phyloP scores from a whole-genome alignment of 2,113 vertebrate genomes.

The Tragelaphus scriptus region DNA sequence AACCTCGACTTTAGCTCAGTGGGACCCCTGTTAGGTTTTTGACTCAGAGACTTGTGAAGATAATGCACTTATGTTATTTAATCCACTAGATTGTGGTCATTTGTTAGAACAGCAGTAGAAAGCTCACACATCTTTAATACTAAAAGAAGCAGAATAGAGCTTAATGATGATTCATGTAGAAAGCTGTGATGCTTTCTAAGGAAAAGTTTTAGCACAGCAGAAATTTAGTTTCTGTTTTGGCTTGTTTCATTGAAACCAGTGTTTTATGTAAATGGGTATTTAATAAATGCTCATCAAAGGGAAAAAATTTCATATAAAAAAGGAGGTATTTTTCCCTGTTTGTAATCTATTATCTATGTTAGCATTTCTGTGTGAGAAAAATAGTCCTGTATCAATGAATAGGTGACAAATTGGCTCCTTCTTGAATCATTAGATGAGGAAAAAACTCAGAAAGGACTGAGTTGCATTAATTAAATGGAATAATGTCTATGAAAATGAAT shows the following conservation, averaged over 20 bases:
- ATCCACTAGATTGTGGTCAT: background rate
- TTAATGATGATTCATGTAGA: background rate
- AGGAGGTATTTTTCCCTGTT: background rate
- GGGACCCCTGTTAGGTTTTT: background rate
- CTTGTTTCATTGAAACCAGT: background rate
- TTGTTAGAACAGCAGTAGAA: background rate
- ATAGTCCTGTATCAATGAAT: background rate
- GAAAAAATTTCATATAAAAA: background rate
- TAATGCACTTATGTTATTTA: background rate
- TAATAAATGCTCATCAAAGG: background rate
- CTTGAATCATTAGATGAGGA: background rate
- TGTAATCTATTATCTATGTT: background rate
- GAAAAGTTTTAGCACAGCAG: background rate
- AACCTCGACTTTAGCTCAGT: background rate
- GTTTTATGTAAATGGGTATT: background rate
- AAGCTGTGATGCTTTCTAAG: background rate
- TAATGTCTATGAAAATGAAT: background rate
- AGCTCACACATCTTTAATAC: background rate
- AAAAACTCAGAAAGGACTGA: background rate
- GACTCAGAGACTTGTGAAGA: background rate
- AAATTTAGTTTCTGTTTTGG: background rate
- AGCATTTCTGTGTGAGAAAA: background rate
- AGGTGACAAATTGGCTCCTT: background rate
- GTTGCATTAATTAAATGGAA: background rate
- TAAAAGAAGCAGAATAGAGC: background rate